A percentile compares a stretch with the other conserved stretches of the same genome.
Conservation (phyloP, 2,888 invertebrate genomes). For the Tuta absoluta region DNA sequence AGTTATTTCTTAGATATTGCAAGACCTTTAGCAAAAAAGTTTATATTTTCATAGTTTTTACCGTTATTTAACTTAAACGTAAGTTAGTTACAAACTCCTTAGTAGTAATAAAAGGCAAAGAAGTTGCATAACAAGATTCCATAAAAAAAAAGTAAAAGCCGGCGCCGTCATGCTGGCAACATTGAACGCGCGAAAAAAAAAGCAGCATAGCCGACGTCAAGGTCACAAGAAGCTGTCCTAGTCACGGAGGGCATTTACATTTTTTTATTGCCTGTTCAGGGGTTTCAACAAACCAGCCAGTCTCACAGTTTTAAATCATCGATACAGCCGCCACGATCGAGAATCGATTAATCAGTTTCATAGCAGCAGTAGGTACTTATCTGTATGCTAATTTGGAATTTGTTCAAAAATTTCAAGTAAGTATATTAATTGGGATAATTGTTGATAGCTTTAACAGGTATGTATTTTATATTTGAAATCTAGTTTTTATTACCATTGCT, state of each 20-base stretch:
- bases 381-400: constrained; percentile 24
- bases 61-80: constrained; percentile 18
- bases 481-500: too few species aligned
- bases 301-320: constrained; percentile 47
- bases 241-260: constrained; percentile 76
- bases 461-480: too few species aligned
- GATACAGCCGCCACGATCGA: constrained; percentile 23
- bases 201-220: constrained; percentile 75
- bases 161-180: constrained; percentile 73
- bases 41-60: background rate
- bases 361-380: too few species aligned
- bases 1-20: background rate
- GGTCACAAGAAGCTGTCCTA: constrained; percentile 79
- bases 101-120: constrained; percentile 36
- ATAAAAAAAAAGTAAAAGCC: constrained; percentile 61
- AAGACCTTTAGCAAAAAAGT: background rate
- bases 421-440: too few species aligned
- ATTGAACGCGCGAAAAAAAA: constrained; percentile 78
- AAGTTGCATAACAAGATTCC: constrained; percentile 70
- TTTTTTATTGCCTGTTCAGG: constrained; percentile 64
- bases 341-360: constrained; percentile 34
- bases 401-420: background rate
- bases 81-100: constrained; percentile 21
- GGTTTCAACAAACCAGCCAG: constrained; percentile 49
- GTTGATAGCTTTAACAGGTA: too few species aligned